These are phyloP conservation scores for Steinernema khuongi DNA, from an alignment of 1,140 invertebrate genomes.

Conservation along the genomic window DNA sequence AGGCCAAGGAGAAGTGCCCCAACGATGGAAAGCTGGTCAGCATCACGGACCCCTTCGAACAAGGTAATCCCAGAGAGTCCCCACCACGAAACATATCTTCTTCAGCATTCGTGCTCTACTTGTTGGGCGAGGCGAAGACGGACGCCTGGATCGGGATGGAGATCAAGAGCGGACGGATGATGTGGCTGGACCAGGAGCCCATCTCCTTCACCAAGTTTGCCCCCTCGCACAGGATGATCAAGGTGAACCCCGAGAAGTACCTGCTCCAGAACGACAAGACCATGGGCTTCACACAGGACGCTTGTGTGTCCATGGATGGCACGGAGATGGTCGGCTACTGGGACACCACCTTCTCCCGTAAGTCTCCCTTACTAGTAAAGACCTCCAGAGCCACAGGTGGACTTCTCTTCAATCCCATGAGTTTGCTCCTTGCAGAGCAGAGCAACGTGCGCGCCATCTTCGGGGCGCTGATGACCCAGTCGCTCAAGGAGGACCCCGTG, in stretches of 20 bases:
- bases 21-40: not conserved
- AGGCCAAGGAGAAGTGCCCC: not conserved
- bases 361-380: too few relatives aligned
- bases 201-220: not conserved
- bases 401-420: too few relatives aligned
- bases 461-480: not conserved
- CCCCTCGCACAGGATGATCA: not conserved
- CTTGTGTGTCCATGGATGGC: not conserved
- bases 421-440: too few relatives aligned
- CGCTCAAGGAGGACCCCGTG: not conserved
- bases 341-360: slow-evolving; percentile 1
- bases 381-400: too few relatives aligned
- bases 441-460: not conserved
- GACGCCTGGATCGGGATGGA: slow-evolving; percentile 8
- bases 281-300: slow-evolving; percentile 1
- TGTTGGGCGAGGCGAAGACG: not conserved
- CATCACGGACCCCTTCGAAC: not conserved
- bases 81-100: not conserved
- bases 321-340: not conserved
- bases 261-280: not conserved
- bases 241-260: not conserved
- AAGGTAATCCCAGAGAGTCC: not conserved
- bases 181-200: not conserved
- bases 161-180: not conserved
- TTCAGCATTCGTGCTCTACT: not conserved